Base-by-base conservation (phyloP, 2,113 vertebrate species). In the Bagarius yarrelli region DNA sequence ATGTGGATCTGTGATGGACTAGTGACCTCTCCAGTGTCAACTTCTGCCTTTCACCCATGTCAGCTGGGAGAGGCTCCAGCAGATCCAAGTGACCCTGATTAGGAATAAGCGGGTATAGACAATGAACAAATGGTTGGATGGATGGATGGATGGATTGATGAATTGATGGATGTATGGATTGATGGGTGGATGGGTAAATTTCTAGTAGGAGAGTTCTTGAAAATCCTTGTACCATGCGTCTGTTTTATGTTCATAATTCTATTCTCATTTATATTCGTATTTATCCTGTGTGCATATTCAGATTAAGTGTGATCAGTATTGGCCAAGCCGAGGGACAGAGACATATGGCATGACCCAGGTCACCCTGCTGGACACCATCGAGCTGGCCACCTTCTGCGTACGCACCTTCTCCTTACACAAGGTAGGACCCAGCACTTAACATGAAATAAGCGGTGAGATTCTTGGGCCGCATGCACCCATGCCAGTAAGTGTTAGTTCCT, bases 261-360 rank as follows among this genome's bases (percentile, higher is more conserved):
- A 1, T 13, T 47, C 2, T 27, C n/a, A 40, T 27, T 34, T 14
- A 34, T 60, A 59, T 27, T 23, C 23, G 32, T 53, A 19, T 66
- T n/a, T 36, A 8, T 25, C 34, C 13, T 79, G 69, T 80, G 32
- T 50, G 32, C 56, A 34, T 66, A 4, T 84, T 5, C 91, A 99
- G 98, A 94, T 99, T 25, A 99, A 99, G 40, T 99, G 98, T 87
- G 98, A 99, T 88, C 98, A 99, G 90, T 99, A 99, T 86, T 99
- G 98, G 98, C 98, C 98, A 0, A 94, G 94, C 82, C 94, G 98
- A 19, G 97, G 95, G 32, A 95, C 96, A 0, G 98, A 99, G 87
- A 99, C 97, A 0, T 98, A 99, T 0, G 98, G 98, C 0, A 97
- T 98, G 95, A 98, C 97, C 83, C 98, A 99, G 25, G 98, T 99